These are phyloP conservation scores for Cyanoderma ruficeps DNA, from an alignment of 2,113 vertebrate genomes.

Conservation along the genomic window DNA sequence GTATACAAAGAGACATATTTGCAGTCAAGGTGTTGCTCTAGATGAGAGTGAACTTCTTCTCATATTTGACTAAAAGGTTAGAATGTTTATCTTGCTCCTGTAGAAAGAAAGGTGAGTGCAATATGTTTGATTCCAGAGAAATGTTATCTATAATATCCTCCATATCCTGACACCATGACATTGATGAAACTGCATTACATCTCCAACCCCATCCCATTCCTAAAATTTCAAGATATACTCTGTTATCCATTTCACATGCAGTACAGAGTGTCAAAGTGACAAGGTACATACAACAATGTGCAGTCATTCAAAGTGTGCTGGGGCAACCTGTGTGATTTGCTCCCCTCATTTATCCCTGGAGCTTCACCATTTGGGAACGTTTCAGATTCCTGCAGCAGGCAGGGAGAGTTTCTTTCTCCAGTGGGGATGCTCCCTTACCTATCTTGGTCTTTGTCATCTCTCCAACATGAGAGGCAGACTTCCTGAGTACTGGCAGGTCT, in stretches of 20 bases:
- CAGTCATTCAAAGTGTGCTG: neutral
- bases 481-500: neutral
- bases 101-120: neutral
- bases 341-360: neutral
- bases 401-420: neutral
- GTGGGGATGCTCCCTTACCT: neutral
- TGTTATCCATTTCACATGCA: neutral
- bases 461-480: neutral
- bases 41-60: neutral
- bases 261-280: neutral
- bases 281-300: neutral
- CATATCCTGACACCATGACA: neutral
- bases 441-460: neutral
- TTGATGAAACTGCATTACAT: neutral
- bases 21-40: neutral
- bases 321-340: neutral
- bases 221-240: neutral
- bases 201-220: neutral
- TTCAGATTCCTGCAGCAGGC: neutral
- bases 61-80: neutral
- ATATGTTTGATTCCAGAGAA: neutral
- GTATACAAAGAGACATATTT: neutral
- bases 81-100: neutral
- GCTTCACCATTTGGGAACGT: neutral
- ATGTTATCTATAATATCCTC: neutral